Base-by-base conservation (phyloP, 2,797 vertebrate species). In the Rhabdomys pumilio region DNA sequence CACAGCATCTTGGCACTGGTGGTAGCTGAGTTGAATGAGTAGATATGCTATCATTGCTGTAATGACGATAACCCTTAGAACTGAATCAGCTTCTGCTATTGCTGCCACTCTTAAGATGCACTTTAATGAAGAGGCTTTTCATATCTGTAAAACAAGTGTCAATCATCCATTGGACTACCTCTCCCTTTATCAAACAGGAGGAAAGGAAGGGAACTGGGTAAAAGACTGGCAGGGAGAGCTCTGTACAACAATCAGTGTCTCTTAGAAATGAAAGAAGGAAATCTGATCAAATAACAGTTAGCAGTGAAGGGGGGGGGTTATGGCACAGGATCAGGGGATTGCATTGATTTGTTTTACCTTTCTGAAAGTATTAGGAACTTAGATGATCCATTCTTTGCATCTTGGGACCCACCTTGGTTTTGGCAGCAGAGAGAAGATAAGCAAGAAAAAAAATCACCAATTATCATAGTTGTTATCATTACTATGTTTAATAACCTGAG, bases 91-190 rank as follows among this genome's bases (percentile, higher is more conserved):
- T n/a, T 69, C 14, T 63, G 9, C 50, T 75, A 67, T 17, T 50
- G 22, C 15, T 67, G 26, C 4, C 10, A 75, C 2, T 11, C 50
- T 17, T 29, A 83, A 89, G 29, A n/a, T 5, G 1, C 59, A 4
- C 82, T 79, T 89, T 55, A 87, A 83, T 69, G 34, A 96, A 59
- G 38, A 22, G 22, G 8, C 57, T 79, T 57, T 79, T 93, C 9
- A 73, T 3, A 7, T 76, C 22, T 90, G 5, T 72, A 24, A 81
- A 75, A 69, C 24, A 75, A 44, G 31, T 44, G 9, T 24, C 63
- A 59, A 0, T 20, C 84, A 73, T 14, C 34, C 50, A 53, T 53
- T 53, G 41, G 29, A 77, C 31, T 89, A 55, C 61, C 20, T 82
- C 22, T 47, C 34, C 55, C 6, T 73, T 69, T 90, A 65, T 1